Percentiles rank a stretch among this genome's conserved stretches.
phyloP scores from a whole-genome alignment of 2,113 vertebrate species.

The Tyrannus savana region DNA sequence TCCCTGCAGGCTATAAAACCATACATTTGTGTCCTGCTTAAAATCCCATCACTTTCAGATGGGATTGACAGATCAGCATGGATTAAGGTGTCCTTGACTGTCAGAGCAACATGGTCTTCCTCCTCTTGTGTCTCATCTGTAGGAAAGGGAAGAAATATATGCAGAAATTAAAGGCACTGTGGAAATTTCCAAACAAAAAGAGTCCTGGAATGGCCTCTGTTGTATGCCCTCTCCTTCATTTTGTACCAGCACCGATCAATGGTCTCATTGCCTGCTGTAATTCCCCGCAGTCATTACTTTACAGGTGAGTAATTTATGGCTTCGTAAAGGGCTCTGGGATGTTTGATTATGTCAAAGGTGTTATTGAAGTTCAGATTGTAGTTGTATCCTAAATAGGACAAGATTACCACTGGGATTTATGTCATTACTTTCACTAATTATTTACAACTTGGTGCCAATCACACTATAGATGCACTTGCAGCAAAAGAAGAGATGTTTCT shows the following conservation, averaged over 20 bases:
- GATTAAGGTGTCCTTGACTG: neutral
- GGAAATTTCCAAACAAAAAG: slow-evolving; percentile 19
- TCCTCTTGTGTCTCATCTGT: neutral
- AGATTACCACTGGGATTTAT: slow-evolving; percentile 67
- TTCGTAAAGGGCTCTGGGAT: slow-evolving; percentile 67
- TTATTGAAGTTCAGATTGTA: slow-evolving; percentile 69
- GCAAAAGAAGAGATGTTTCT: neutral
- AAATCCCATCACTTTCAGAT: neutral
- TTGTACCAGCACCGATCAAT: slow-evolving; percentile 59
- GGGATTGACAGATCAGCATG: neutral
- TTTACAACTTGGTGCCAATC: slow-evolving; percentile 60
- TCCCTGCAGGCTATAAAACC: slow-evolving; percentile 33
- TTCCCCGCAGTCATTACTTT: slow-evolving; percentile 71
- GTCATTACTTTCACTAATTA: slow-evolving; percentile 65
- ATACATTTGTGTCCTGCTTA: neutral
- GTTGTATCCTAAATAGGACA: slow-evolving; percentile 65
- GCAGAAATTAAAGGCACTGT: neutral
- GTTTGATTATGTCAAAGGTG: slow-evolving; percentile 74
- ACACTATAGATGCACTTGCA: slow-evolving; percentile 7
- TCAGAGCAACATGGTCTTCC: neutral
- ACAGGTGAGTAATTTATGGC: slow-evolving; percentile 71
- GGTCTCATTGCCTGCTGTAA: slow-evolving; percentile 53
- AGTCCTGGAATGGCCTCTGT: neutral
- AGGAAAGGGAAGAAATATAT: neutral
- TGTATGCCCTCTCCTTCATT: slow-evolving; percentile 37